Evolutionary conservation across 2,113 vertebrate genomes (phyloP).

Genomic region (Terrapene triunguis): DNA sequence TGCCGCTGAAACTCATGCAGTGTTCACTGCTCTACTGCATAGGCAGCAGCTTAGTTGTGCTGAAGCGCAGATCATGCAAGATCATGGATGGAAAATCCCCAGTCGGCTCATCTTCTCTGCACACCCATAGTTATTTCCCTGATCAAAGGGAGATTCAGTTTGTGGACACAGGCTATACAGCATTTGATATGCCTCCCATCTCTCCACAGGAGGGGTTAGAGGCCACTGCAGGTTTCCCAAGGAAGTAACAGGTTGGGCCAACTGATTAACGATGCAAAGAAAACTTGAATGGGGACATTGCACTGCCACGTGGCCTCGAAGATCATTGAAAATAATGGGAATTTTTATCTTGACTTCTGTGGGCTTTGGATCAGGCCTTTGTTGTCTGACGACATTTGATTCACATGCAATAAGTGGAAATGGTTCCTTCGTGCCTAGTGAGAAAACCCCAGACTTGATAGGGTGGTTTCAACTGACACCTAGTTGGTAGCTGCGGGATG

Average conservation of each 20-base stretch:
- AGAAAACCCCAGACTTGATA: too few relatives aligned
- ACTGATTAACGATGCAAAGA: too few relatives aligned
- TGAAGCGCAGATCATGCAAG: neutral
- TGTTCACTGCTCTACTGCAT: neutral
- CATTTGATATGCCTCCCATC: too few relatives aligned
- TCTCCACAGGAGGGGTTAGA: too few relatives aligned
- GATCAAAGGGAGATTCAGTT: neutral
- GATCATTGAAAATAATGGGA: neutral
- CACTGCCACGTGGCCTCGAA: neutral
- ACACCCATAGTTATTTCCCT: neutral
- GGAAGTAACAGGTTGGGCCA: too few relatives aligned
- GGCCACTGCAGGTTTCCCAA: too few relatives aligned
- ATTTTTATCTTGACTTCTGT: neutral
- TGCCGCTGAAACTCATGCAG: neutral
- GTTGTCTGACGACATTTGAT: neutral
- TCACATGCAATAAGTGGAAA: neutral
- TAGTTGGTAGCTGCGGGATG: neutral
- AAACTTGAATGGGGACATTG: too few relatives aligned
- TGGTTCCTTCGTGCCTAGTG: neutral
- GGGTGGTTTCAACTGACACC: too few relatives aligned
- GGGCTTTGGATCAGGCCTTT: neutral
- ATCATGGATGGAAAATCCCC: neutral
- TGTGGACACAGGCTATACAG: neutral
- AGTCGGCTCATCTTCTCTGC: neutral
- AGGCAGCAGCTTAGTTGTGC: neutral